Percentiles rank a stretch among this genome's conserved stretches.
Evolutionary conservation across 1,140 invertebrate genomes (phyloP).

Genomic region (Tribolium castaneum): DNA sequence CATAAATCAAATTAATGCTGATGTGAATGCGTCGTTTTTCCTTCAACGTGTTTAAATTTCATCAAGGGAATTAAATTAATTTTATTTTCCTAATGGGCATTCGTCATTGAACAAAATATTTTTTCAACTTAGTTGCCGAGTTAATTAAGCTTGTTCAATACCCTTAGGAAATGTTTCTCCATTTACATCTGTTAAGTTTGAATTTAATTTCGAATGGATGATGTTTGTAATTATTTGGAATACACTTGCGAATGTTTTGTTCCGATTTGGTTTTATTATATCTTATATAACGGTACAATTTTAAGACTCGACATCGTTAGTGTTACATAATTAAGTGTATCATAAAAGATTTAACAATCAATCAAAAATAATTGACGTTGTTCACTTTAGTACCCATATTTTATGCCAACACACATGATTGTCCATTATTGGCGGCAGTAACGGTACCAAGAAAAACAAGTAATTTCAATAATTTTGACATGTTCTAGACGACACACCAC

Average conservation of each 20-base stretch:
- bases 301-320: neutral
- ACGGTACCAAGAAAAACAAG: neutral
- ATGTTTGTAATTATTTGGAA: neutral
- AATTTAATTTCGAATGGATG: slow-evolving; percentile 18
- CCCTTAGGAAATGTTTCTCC: slow-evolving; percentile 16
- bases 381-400: neutral
- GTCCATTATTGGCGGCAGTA: neutral
- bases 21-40: slow-evolving; percentile 23
- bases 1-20: slow-evolving; percentile 17
- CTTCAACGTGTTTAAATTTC: slow-evolving; percentile 16
- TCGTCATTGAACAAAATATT: slow-evolving; percentile 10
- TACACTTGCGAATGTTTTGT: neutral
- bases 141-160: slow-evolving; percentile 31
- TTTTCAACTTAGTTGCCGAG: slow-evolving; percentile 7
- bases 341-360: neutral
- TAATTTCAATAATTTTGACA: neutral
- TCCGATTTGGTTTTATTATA: neutral
- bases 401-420: neutral
- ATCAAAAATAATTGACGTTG: neutral
- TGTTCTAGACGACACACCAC: neutral
- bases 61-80: slow-evolving; percentile 24
- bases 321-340: neutral
- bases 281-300: neutral
- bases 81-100: slow-evolving; percentile 25
- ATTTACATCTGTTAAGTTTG: slow-evolving; percentile 27